Evolutionary conservation across 2,888 invertebrate genomes (phyloP).

Genomic region (Morinoia aosen): DNA sequence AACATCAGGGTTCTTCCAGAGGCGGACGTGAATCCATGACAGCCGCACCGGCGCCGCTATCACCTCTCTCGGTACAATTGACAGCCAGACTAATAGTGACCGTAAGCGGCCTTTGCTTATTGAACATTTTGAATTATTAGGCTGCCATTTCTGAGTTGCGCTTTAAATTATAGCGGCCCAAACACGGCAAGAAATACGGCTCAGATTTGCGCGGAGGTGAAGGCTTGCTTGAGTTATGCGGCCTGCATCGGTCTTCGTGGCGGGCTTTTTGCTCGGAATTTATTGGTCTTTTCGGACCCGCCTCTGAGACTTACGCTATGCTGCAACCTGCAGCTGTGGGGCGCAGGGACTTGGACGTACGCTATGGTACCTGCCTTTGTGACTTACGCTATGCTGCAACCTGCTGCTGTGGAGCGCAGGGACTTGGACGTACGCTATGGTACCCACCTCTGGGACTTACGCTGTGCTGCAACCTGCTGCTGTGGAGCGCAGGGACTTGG

Average conservation of each 20-base stretch:
- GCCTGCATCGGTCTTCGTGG: background rate
- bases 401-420: too few relatives aligned
- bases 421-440: background rate
- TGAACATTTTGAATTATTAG: slow-evolving; percentile 48
- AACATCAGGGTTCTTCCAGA: background rate
- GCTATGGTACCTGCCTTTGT: background rate
- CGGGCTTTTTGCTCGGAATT: background rate
- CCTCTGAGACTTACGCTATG: background rate
- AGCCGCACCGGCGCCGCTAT: background rate
- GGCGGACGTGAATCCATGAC: background rate
- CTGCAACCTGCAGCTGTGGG: background rate
- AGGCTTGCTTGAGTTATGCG: slow-evolving; percentile 26
- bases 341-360: background rate
- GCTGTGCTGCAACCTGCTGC: too few relatives aligned
- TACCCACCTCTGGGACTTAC: too few relatives aligned
- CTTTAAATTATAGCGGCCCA: slow-evolving; percentile 43
- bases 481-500: background rate
- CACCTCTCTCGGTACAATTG: background rate
- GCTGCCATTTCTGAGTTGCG: slow-evolving; percentile 47
- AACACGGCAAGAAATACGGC: slow-evolving; percentile 18
- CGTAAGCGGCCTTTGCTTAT: slow-evolving; percentile 40
- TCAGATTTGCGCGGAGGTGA: background rate
- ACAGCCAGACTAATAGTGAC: slow-evolving; percentile 37
- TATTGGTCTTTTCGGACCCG: slow-evolving; percentile 6
- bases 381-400: too few relatives aligned